A percentile compares a stretch with the other conserved stretches of the same genome.
Evolutionary conservation across 1,140 invertebrate species (phyloP).

Genomic region (Anoplolepis gracilipes): DNA sequence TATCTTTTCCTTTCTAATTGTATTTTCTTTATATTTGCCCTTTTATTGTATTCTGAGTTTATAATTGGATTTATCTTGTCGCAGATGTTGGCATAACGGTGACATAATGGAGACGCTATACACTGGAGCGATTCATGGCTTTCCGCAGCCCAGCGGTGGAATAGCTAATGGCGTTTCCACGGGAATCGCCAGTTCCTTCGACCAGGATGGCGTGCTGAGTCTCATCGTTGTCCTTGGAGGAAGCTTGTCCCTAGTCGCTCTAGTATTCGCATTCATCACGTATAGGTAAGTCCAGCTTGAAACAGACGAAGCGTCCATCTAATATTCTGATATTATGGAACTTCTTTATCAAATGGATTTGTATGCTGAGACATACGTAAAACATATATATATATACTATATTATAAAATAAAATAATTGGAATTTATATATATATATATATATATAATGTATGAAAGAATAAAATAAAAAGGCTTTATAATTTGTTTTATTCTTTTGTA

Average conservation of each 20-base stretch:
- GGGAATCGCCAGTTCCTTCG: slow-evolving; percentile 81
- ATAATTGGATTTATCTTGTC: slow-evolving; percentile 42
- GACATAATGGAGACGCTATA: slow-evolving; percentile 86
- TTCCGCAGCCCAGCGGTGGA: slow-evolving; percentile 78
- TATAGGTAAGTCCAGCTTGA: slow-evolving; percentile 87
- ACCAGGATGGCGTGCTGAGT: slow-evolving; percentile 88
- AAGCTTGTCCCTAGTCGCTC: slow-evolving; percentile 89
- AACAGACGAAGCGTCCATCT: not conserved
- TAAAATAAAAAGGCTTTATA: no score
- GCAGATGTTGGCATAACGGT: slow-evolving; percentile 54
- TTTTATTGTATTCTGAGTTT: not conserved
- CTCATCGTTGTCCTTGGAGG: slow-evolving; percentile 89
- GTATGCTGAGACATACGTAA: not conserved
- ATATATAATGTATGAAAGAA: not conserved
- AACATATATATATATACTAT: not conserved
- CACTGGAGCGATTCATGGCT: slow-evolving; percentile 83
- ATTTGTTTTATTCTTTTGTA: no score
- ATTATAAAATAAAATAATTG: not conserved
- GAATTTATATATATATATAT: not conserved
- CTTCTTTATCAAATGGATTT: not conserved
- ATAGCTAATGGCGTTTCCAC: slow-evolving; percentile 80
- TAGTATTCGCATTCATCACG: slow-evolving; percentile 90
- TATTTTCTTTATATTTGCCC: not conserved
- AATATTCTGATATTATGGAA: not conserved
- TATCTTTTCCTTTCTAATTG: not conserved